phyloP scores from a whole-genome alignment of 2,888 invertebrate species.

The Sphaeridia pumilis region DNA sequence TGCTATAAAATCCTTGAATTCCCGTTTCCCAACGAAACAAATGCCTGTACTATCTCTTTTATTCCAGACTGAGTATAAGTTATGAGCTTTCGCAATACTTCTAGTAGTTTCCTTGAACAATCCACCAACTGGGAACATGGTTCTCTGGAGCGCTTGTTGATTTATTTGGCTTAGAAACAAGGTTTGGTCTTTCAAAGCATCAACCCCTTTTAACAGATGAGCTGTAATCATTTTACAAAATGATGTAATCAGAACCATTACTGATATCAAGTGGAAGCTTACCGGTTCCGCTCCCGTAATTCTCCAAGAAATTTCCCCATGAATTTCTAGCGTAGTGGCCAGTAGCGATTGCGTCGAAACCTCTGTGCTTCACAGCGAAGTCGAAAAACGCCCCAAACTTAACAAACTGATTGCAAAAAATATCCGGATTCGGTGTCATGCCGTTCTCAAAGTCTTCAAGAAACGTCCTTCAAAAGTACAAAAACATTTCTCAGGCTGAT shows the following conservation, averaged over 20 bases:
- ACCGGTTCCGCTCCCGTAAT: constrained; percentile 31
- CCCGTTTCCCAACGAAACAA: constrained; percentile 86
- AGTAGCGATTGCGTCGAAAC: constrained; percentile 82
- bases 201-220: constrained; percentile 57
- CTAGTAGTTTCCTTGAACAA: constrained; percentile 66
- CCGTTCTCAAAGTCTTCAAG: constrained; percentile 75
- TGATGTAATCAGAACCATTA: too few species aligned
- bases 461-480: constrained; percentile 55
- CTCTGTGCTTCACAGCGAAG: constrained; percentile 59
- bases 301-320: constrained; percentile 62
- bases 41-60: constrained; percentile 89
- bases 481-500: too few species aligned
- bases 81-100: constrained; percentile 57
- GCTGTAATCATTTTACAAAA: too few species aligned
- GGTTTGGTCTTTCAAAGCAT: constrained; percentile 82
- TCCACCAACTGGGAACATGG: constrained; percentile 84
- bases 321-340: constrained; percentile 90
- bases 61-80: constrained; percentile 53
- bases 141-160: constrained; percentile 60
- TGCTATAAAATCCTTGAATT: constrained; percentile 76
- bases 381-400: constrained; percentile 85
- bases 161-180: constrained; percentile 84
- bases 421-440: constrained; percentile 91
- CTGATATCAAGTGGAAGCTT: too few species aligned
- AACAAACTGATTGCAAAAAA: constrained; percentile 81